phyloP scores from a whole-genome alignment of 2,113 vertebrate species.

The Apaloderma vittatum region DNA sequence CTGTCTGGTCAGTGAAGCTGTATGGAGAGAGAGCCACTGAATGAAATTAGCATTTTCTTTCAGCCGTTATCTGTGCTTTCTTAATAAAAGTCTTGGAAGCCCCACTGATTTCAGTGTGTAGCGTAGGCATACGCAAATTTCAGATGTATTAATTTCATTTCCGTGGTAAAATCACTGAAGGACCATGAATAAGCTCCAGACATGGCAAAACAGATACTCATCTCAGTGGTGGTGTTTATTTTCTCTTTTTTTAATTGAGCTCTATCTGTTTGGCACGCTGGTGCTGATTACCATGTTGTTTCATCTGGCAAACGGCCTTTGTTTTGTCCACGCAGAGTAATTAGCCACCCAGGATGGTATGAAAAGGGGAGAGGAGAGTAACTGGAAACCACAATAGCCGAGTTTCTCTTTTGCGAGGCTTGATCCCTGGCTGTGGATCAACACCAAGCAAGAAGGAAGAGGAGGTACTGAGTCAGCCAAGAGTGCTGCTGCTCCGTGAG shows the following conservation, averaged over 20 bases:
- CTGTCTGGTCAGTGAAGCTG: not conserved
- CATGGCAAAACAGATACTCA: not conserved
- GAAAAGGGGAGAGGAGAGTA: not conserved
- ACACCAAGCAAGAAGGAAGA: not conserved
- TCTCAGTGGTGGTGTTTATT: fast-evolving
- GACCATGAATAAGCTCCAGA: not conserved
- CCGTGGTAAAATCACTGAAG: not conserved
- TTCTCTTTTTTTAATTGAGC: not conserved
- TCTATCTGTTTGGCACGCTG: not conserved
- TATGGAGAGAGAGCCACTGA: not conserved
- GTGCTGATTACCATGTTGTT: not conserved
- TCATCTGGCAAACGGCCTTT: not conserved
- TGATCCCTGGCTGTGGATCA: not conserved
- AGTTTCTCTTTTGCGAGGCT: not conserved
- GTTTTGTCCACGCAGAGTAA: not conserved
- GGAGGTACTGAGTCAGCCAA: not conserved
- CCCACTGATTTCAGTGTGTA: not conserved
- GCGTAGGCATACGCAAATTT: not conserved
- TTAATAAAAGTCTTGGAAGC: not conserved
- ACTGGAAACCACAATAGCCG: not conserved
- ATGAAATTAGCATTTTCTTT: constrained; percentile 13
- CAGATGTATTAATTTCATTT: not conserved
- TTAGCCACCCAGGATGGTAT: not conserved
- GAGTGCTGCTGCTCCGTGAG: not conserved
- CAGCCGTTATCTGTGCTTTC: not conserved